phyloP scores from a whole-genome alignment of 1,140 invertebrate species.

The Papilio machaon region DNA sequence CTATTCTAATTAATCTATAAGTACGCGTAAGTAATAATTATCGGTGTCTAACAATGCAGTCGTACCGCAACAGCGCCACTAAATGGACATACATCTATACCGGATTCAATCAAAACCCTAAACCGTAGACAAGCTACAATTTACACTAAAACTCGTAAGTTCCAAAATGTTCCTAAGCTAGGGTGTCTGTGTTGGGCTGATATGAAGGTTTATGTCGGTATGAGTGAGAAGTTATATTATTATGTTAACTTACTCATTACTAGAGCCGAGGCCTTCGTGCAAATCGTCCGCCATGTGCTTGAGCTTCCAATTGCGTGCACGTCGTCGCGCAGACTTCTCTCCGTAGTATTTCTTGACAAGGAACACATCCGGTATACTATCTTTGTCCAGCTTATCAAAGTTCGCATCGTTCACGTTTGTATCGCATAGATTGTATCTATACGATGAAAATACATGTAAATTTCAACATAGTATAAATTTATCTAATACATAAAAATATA shows the following conservation, averaged over 20 bases:
- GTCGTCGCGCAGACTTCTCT: conserved; percentile 86
- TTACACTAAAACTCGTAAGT: too few relatives aligned
- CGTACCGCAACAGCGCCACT: too few relatives aligned
- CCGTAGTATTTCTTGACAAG: conserved; percentile 96
- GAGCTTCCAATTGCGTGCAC: conserved; percentile 95
- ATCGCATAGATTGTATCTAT: conserved; percentile 92
- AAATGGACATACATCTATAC: too few relatives aligned
- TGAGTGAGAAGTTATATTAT: not conserved
- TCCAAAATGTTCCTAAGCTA: too few relatives aligned
- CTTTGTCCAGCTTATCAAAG: conserved; percentile 91
- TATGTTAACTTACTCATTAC: conserved; percentile 85
- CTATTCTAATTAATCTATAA: too few relatives aligned
- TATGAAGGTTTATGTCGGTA: too few relatives aligned
- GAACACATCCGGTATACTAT: conserved; percentile 93
- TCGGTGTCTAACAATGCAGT: too few relatives aligned
- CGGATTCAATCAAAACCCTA: too few relatives aligned
- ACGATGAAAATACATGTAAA: conserved; percentile 32
- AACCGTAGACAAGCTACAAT: too few relatives aligned
- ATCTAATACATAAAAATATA: too few relatives aligned
- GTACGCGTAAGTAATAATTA: too few relatives aligned
- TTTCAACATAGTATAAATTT: not conserved
- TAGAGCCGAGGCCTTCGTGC: conserved; percentile 85
- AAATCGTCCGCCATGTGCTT: conserved; percentile 90
- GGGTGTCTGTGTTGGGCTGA: too few relatives aligned
- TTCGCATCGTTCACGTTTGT: conserved; percentile 95